These are phyloP conservation scores for Lepilemur septentrionalis DNA, from an alignment of 2,797 vertebrate genomes.

Conservation along the genomic window DNA sequence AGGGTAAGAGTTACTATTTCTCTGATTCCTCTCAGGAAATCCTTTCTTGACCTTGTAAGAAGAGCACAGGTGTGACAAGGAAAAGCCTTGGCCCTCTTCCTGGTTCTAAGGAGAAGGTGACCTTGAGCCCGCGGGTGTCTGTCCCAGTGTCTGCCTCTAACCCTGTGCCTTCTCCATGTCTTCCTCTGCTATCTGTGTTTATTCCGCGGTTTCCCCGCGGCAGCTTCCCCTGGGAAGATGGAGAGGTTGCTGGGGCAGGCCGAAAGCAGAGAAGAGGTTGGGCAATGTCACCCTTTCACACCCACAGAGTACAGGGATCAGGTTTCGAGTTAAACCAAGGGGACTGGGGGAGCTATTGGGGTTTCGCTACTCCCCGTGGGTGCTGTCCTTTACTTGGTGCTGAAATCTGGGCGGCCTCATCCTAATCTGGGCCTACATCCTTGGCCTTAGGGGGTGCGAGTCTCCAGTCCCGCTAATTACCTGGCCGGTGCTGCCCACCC, in stretches of 20 bases:
- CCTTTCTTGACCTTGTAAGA: neutral
- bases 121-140: constrained; percentile 62
- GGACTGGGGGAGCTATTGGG: constrained; percentile 11
- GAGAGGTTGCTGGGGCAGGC: constrained; percentile 33
- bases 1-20: neutral
- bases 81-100: constrained; percentile 62
- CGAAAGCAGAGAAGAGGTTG: constrained; percentile 9
- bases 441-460: neutral
- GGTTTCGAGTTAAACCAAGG: constrained; percentile 22
- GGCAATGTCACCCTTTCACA: constrained; percentile 29
- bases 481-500: constrained; percentile 9
- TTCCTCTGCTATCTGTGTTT: constrained; percentile 8
- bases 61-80: neutral
- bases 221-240: constrained; percentile 17
- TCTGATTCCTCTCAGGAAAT: neutral
- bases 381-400: constrained; percentile 78
- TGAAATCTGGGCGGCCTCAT: constrained; percentile 62
- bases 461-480: neutral
- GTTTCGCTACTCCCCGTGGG: constrained; percentile 26
- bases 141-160: neutral
- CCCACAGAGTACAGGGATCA: neutral
- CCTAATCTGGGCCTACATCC: neutral
- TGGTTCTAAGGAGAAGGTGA: constrained; percentile 73
- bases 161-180: neutral
- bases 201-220: constrained; percentile 12